A percentile compares a stretch with the other conserved stretches of the same genome.
These are phyloP conservation scores for Calephelis virginiensis DNA, from an alignment of 1,140 invertebrate genomes.

Conservation along the genomic window DNA sequence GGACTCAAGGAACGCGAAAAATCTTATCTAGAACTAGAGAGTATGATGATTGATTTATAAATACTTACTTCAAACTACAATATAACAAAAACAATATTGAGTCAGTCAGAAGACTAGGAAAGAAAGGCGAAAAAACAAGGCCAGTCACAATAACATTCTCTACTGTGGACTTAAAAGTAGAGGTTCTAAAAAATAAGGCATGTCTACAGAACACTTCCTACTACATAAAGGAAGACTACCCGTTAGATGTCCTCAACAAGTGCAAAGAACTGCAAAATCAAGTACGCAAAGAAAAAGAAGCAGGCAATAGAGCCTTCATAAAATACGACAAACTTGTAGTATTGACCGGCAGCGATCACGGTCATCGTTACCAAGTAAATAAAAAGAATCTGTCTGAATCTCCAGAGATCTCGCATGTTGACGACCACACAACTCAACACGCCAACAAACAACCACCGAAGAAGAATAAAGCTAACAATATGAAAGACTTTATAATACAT, in stretches of 20 bases:
- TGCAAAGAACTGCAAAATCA: background rate
- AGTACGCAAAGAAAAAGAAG: conserved; percentile 2
- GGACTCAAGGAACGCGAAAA: conserved; percentile 20
- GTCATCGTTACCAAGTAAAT: too few species aligned
- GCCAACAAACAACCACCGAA: too few species aligned
- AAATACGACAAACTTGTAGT: conserved; percentile 8
- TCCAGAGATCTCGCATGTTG: too few species aligned
- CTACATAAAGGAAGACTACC: conserved; percentile 8
- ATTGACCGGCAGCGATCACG: too few species aligned
- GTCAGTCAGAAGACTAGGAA: background rate
- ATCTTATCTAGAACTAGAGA: conserved; percentile 18
- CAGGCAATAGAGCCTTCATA: conserved; percentile 6
- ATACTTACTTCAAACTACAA: background rate
- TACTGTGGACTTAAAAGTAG: background rate
- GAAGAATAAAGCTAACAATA: too few species aligned
- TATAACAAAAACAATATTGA: background rate
- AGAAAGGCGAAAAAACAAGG: conserved; percentile 10
- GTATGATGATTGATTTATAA: conserved; percentile 13
- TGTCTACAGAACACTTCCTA: background rate
- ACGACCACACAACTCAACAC: too few species aligned
- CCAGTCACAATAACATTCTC: background rate
- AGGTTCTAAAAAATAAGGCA: conserved; percentile 5
- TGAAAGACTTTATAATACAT: too few species aligned
- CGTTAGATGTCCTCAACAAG: conserved; percentile 6
- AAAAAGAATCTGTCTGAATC: too few species aligned